A percentile compares a stretch with the other conserved stretches of the same genome.
Evolutionary conservation across 2,888 invertebrate genomes (phyloP).

Genomic region (Crossocerus cetratus): DNA sequence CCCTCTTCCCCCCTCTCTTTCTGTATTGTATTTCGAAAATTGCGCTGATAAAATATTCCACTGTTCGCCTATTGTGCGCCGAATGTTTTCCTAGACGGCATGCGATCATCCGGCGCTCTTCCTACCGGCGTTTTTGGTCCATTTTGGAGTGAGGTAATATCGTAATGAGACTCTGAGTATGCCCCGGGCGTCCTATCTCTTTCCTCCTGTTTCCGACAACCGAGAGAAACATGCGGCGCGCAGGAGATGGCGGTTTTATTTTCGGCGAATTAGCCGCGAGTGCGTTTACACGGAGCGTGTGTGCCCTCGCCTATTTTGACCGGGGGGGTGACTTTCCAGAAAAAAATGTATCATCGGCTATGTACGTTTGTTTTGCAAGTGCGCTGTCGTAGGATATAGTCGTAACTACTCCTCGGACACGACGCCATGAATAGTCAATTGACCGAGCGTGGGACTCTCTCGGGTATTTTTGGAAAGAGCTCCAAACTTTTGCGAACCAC

Average conservation of each 20-base stretch:
- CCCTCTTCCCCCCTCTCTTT: too few relatives aligned
- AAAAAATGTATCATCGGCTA: background rate
- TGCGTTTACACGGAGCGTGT: background rate
- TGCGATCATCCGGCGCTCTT: background rate
- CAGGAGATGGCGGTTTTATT: too few relatives aligned
- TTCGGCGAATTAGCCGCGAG: too few relatives aligned
- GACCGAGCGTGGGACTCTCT: conserved; percentile 16
- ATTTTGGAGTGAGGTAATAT: too few relatives aligned
- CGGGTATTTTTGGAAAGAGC: conserved; percentile 12
- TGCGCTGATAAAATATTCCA: background rate
- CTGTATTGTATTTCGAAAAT: background rate
- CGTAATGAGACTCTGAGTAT: too few relatives aligned
- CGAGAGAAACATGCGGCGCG: too few relatives aligned
- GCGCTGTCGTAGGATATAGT: conserved; percentile 6
- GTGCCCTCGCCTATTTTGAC: background rate
- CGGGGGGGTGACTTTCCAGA: background rate
- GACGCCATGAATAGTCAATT: conserved; percentile 41
- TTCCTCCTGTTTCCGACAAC: too few relatives aligned
- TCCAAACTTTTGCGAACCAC: too few relatives aligned
- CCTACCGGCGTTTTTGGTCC: background rate
- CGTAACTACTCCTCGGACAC: conserved; percentile 7
- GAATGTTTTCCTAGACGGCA: background rate
- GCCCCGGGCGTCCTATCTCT: too few relatives aligned
- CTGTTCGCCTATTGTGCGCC: background rate
- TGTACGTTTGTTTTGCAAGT: conserved; percentile 3